Evolutionary conservation across 2,888 invertebrate species (phyloP), one percentile per base, ranked within the genome.

Genomic region (Lysandra bellargus): DNA sequence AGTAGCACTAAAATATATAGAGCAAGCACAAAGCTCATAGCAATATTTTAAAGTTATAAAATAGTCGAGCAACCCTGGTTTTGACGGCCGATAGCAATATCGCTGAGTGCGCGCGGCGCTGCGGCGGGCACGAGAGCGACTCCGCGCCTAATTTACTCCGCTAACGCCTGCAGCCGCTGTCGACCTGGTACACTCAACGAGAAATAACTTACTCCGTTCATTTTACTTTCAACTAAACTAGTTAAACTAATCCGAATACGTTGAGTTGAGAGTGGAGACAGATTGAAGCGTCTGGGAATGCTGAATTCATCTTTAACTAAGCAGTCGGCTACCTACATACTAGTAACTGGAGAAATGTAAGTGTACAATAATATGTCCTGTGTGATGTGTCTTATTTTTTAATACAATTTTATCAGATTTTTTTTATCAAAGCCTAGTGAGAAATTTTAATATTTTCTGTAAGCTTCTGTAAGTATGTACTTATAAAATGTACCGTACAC

Each of bases 61-160:
- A 69, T 17, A 69, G 33, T 69, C 30, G 33, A 33, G 5, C 88
- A 91, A 79, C 91, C 91, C 90, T 91, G 87, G 80, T 33, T 64
- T 81, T 88, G 88, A 88, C 89, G 91, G 90, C 90, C 92, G 91
- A 92, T 92, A 92, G 92, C 91, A 92, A 92, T 92, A 92, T 92
- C 91, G 92, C 92, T 91, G 91, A 92, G 93, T 92, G 90, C 90
- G 91, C 89, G 89, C 88, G 88, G 87, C 89, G 87, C 84, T 81
- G 81, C 80, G 82, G 87, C 86, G 84, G 82, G 82, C 57, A 57
- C 33, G 76, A 76, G 83, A 84, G 84, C 84, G 82, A 83, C 82
- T 83, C 83, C 82, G 83, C 84, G 85, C 86, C 86, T 86, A 86
- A 87, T 92, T 92, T 90, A 90, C 91, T 90, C 86, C 84, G 85